Conservation (phyloP, 2,113 vertebrate genomes). For the Alexandromys fortis region DNA sequence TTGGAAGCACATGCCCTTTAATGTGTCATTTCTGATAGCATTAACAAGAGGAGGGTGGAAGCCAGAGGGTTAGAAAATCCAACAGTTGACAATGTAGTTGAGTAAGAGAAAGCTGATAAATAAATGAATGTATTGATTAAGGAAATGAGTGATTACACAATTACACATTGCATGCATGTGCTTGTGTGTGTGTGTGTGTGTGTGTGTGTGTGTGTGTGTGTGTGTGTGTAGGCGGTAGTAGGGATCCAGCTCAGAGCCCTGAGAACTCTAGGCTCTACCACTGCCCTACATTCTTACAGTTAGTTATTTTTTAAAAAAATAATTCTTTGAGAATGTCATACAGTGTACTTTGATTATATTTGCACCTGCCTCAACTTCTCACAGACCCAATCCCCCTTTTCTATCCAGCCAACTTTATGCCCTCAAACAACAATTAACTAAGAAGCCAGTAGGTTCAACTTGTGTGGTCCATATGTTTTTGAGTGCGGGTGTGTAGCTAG, state of each 20-base stretch:
- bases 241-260: not conserved
- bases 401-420: not conserved
- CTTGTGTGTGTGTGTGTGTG: not conserved
- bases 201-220: no score
- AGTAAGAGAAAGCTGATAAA: not conserved
- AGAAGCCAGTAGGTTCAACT: not conserved
- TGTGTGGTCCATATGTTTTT: not conserved
- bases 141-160: not conserved
- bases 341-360: not conserved
- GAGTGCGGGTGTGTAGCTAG: not conserved
- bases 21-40: not conserved
- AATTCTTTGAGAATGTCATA: not conserved
- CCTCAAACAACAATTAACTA: not conserved
- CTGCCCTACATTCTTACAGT: not conserved
- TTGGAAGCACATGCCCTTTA: conserved; percentile 29
- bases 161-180: not conserved
- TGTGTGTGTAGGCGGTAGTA: not conserved
- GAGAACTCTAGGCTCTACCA: not conserved
- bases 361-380: not conserved
- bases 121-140: not conserved
- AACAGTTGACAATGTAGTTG: not conserved
- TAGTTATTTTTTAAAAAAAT: not conserved
- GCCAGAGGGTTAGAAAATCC: not conserved
- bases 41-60: not conserved
- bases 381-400: not conserved